Conservation (phyloP, 2,888 invertebrate species). For the Aplocera efformata region DNA sequence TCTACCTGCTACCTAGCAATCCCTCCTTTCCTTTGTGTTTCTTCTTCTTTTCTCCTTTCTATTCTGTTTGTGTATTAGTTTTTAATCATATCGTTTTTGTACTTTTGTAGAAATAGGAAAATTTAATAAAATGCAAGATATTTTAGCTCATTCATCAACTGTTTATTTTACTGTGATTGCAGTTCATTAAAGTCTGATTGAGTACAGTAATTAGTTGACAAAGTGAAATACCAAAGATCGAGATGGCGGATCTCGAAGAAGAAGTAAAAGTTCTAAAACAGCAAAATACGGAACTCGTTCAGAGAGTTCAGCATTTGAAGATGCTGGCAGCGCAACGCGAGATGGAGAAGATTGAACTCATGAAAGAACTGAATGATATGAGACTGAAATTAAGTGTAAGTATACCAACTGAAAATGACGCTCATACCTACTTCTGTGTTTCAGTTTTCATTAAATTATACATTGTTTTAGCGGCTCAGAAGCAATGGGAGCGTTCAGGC, state of each 20-base stretch:
- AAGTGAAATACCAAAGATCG: conserved; percentile 2
- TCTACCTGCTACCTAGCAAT: too few species aligned
- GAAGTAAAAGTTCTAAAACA: conserved; percentile 55
- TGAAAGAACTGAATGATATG: conserved; percentile 67
- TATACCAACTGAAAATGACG: too few species aligned
- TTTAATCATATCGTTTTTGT: too few species aligned
- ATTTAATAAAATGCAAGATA: too few species aligned
- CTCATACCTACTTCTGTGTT: too few species aligned
- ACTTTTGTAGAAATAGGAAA: too few species aligned
- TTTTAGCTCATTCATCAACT: not conserved
- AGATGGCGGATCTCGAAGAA: conserved; percentile 48
- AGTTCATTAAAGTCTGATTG: too few species aligned
- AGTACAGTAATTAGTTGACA: too few species aligned
- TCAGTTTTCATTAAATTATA: not conserved
- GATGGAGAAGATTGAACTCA: conserved; percentile 61
- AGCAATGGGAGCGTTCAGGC: conserved; percentile 48
- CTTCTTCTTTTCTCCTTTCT: too few species aligned
- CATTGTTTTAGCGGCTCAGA: conserved; percentile 47
- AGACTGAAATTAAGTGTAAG: conserved; percentile 67
- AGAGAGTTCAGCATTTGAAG: conserved; percentile 66
- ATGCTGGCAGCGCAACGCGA: conserved; percentile 60
- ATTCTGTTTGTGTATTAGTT: too few species aligned
- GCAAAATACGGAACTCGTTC: conserved; percentile 64
- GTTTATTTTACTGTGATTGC: not conserved
- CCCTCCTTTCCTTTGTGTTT: too few species aligned